Percentiles rank a stretch among this genome's conserved stretches.
Conservation (phyloP, 2,888 invertebrate species). For the Agelastica alni region DNA sequence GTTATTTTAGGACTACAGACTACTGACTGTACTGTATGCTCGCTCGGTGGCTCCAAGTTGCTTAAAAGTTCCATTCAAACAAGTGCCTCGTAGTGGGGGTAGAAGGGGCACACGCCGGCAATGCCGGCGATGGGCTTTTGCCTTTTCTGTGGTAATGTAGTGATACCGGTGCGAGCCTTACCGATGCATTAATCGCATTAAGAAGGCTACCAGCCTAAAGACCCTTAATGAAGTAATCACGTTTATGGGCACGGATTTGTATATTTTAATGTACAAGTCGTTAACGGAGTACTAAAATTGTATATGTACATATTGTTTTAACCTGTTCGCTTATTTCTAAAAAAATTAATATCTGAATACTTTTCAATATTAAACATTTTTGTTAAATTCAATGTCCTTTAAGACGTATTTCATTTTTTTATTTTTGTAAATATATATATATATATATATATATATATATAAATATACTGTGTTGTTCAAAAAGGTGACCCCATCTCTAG, state of each 20-base stretch:
- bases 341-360: no score
- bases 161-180: conserved; percentile 15
- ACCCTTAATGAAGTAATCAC: conserved; percentile 9
- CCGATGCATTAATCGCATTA: conserved; percentile 20
- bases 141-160: conserved; percentile 19
- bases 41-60: conserved; percentile 18
- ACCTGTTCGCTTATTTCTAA: no score
- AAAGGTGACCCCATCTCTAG: no score
- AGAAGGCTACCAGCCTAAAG: conserved; percentile 1
- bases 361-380: no score
- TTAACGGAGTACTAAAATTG: neutral
- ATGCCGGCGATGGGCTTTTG: conserved; percentile 27
- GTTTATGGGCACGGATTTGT: neutral
- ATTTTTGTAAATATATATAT: no score
- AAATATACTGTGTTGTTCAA: no score
- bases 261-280: no score
- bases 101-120: conserved; percentile 38
- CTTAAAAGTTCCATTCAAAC: conserved; percentile 13
- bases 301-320: conserved; percentile 1
- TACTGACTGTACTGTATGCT: no score
- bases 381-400: no score
- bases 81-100: conserved; percentile 25
- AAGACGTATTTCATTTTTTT: no score
- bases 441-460: no score
- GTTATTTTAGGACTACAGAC: conserved; percentile 17